Base-by-base conservation (phyloP, 53 echinoderm and acorn worm genomes). In the Mesocentrotus franciscanus region DNA sequence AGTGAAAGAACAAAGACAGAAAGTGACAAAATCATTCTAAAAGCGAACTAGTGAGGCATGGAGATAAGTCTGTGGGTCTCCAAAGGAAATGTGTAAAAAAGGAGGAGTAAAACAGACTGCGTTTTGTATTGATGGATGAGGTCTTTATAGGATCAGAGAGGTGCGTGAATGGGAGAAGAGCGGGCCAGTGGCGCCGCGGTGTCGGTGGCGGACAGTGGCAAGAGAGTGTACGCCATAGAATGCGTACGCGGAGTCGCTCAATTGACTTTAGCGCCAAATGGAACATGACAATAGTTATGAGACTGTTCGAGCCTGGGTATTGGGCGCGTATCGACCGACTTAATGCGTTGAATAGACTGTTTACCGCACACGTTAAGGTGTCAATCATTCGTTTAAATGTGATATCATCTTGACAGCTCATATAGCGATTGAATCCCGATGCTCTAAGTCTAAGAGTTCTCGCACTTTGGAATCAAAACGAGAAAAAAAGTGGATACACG, bases 351-450 rank as follows among this genome's bases (percentile, higher is more conserved):
- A 94, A 94, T 85, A 87, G 56, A 94, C 42, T 70, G 95, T 85
- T 94, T 85, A 85, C 95, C 89, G 95, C 95, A 68, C 85, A 94
- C 95, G 95, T 66, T 93, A 9, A 70, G 61, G 20, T 68, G 95
- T 83, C 95, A 94, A 94, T 94, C 95, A 94, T 68, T 85, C 42
- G 66, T 60, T 60, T 94, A 60, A 94, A 94, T 94, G 94, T 94
- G 94, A 94, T 94, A 83, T 94, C 94, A 94, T 33, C 62, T 6
- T 94, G 94, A 94, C 94, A 83, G 83, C 26, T 92, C 27, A 71
- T 13, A 56, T 14, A 39, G 22, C 17, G 90, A 85, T 8, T n/a
- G 60, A 60, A 61, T 20, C 84, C 55, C 84, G 6, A 84, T 27
- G 22, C 9, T n/a, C 20, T 55, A 84, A 39, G 49, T n/a, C 20